phyloP scores from a whole-genome alignment of 2,113 vertebrate species.

The Chionodraco myersi region DNA sequence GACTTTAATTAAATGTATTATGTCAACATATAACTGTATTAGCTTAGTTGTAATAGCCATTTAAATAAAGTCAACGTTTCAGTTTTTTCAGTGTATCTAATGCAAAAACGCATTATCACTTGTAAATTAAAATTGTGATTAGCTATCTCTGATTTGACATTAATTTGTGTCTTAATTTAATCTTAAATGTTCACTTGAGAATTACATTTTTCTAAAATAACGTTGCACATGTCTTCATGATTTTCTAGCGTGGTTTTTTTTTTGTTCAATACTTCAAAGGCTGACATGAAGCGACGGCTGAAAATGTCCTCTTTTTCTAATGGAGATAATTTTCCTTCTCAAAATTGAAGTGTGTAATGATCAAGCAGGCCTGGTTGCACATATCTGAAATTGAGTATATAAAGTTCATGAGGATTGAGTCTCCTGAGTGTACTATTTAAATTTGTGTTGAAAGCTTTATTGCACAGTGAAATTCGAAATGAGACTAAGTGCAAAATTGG shows the following conservation, averaged over 20 bases:
- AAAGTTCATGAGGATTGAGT: constrained; percentile 15
- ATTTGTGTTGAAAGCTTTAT: constrained; percentile 13
- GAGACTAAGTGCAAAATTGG: constrained; percentile 14
- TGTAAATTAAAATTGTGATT: too few relatives aligned
- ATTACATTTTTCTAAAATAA: not conserved
- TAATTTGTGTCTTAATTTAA: too few relatives aligned
- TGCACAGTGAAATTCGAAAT: constrained; percentile 38
- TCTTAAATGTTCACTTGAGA: not conserved
- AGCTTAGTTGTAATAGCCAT: too few relatives aligned
- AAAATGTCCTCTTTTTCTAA: not conserved
- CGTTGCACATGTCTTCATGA: not conserved
- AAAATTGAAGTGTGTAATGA: not conserved
- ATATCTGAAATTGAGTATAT: constrained; percentile 3
- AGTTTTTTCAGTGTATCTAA: too few relatives aligned
- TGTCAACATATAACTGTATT: too few relatives aligned
- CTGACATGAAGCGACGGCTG: not conserved
- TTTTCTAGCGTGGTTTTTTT: not conserved
- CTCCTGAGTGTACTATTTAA: constrained; percentile 1
- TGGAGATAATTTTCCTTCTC: not conserved
- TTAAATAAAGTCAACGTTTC: too few relatives aligned
- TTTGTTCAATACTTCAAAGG: not conserved
- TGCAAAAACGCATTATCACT: too few relatives aligned
- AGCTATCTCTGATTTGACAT: too few relatives aligned
- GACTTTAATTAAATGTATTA: too few relatives aligned
- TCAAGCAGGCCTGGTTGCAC: not conserved